Evolutionary conservation across 2,113 vertebrate species (phyloP), one percentile per base, ranked within the genome.

Genomic region (Triplophysa siluroides): DNA sequence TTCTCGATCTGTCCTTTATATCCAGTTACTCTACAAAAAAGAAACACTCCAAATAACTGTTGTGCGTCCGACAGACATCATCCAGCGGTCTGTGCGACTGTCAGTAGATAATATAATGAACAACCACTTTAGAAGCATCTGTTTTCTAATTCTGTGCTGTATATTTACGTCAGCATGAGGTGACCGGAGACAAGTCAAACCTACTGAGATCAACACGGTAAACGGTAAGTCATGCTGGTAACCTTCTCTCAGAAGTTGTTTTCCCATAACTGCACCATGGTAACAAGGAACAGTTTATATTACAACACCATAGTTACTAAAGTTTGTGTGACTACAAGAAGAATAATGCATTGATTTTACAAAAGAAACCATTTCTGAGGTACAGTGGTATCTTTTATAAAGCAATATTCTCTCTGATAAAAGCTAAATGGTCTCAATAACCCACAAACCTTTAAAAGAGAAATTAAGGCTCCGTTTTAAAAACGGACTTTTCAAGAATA

Each of bases 131-230:
- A 1, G 10, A 54, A 66, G 21, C 67, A 2, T 38, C 50, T 10
- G 61, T 14, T 33, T 38, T 61, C 41, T 67, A 60, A 78, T 78
- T 78, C 61, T 50, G 65, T 16, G 26, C 68, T 38, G 69, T 50
- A 74, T 50, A 78, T 78, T 62, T 50, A 29, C 47, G 47, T 77
- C 76, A 82, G 74, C 3, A 7, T 56, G 73, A 29, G 29, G 29
- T 29, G 29, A 29, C 29, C 29, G 4, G 29, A 29, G 29, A 29
- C 29, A 60, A 38, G 23, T 8, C 26, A 6, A 45, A 54, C 41
- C 54, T 38, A 23, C 0, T 2, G 29, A 10, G 62, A 58, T 41
- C 12, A 13, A 1, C 1, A 54, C 8, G 19, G 13, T n/a, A n/a
- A 72, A 38, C 16, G 12, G n/a, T 9, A 3, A 65, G 29, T 43